These are phyloP conservation scores for Sebastes kiyomatsui DNA, from an alignment of 2,797 vertebrate species.

Conservation along the genomic window DNA sequence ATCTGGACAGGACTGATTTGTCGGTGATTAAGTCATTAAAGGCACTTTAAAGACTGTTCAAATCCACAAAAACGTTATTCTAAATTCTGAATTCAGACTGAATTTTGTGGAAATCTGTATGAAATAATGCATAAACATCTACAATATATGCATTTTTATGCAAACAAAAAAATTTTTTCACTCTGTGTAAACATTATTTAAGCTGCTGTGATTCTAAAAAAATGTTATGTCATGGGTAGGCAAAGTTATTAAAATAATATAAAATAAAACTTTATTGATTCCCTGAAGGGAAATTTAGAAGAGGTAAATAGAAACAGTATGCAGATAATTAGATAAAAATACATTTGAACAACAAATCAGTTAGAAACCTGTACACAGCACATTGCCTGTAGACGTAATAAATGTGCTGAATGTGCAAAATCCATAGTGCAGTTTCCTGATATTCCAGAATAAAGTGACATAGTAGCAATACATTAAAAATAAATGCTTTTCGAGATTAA, in stretches of 20 bases:
- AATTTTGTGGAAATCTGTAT: background rate
- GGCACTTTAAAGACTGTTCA: background rate
- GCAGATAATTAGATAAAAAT: background rate
- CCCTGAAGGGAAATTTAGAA: background rate
- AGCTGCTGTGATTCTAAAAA: background rate
- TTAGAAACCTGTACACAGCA: background rate
- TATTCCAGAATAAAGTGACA: background rate
- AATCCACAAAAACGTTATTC: background rate
- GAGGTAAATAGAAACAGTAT: background rate
- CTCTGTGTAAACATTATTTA: background rate
- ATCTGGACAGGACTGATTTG: background rate
- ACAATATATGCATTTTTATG: background rate
- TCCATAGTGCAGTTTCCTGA: background rate
- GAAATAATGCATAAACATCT: background rate
- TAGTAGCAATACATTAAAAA: background rate
- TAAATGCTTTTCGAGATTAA: background rate
- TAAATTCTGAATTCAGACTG: background rate
- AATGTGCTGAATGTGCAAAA: background rate
- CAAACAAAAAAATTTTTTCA: background rate
- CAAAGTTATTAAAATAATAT: background rate
- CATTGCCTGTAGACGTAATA: fast-evolving
- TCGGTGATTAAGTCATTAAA: background rate
- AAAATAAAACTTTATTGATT: background rate
- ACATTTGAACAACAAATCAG: background rate
- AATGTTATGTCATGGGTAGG: background rate